These are phyloP conservation scores for Aphidius ervi DNA, from an alignment of 1,140 invertebrate genomes.

Conservation along the genomic window DNA sequence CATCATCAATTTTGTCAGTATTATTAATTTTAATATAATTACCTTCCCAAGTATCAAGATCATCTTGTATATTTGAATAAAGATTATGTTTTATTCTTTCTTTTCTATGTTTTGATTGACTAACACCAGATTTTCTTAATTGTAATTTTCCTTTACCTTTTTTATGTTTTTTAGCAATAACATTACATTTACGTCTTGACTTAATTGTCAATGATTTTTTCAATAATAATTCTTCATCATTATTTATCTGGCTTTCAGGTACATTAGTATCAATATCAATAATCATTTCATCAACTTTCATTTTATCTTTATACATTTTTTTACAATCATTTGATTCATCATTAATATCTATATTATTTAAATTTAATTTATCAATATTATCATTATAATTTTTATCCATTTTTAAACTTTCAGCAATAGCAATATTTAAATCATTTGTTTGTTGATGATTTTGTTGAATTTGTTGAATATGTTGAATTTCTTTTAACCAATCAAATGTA, in stretches of 20 bases:
- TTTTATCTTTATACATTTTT: too few species aligned
- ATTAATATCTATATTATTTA: neutral
- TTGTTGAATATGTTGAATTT: neutral
- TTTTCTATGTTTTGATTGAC: conserved; percentile 36
- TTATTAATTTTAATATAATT: neutral
- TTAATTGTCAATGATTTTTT: conserved; percentile 29
- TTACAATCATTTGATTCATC: neutral
- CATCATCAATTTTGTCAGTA: neutral
- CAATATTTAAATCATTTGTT: conserved; percentile 10
- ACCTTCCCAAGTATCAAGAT: conserved; percentile 28
- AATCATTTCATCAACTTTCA: too few species aligned
- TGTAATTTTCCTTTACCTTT: conserved; percentile 33
- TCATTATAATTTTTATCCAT: conserved; percentile 7
- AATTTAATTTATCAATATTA: too few species aligned
- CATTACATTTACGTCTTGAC: conserved; percentile 24
- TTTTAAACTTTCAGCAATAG: conserved; percentile 13
- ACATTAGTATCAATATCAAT: too few species aligned
- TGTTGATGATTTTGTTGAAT: neutral
- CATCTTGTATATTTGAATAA: conserved; percentile 30
- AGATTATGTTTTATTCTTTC: conserved; percentile 31
- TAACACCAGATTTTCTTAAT: conserved; percentile 35
- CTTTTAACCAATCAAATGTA: neutral
- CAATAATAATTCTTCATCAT: conserved; percentile 10
- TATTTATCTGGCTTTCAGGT: neutral
- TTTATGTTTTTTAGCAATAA: conserved; percentile 28